Conservation (phyloP, 1,140 invertebrate genomes). For the Branchinecta lindahli region DNA sequence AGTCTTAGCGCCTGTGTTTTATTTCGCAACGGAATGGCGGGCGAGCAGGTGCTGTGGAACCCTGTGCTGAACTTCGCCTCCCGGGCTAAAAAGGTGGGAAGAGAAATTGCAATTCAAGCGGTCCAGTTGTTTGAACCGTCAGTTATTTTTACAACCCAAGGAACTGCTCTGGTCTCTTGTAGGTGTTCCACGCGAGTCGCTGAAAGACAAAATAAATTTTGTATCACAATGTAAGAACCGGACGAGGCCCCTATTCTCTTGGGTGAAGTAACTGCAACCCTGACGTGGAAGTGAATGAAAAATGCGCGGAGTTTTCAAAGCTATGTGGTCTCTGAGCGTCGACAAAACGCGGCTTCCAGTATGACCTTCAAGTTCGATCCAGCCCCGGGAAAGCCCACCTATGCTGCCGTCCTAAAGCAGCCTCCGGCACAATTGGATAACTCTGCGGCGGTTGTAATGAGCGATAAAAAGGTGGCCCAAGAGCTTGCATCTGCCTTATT, state of each 20-base stretch:
- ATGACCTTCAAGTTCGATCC: conserved; percentile 7
- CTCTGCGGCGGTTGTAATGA: too few relatives aligned
- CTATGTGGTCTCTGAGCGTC: neutral
- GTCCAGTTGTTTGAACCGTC: neutral
- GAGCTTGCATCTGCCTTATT: neutral
- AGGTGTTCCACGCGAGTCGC: neutral
- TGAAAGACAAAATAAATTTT: conserved; percentile 1
- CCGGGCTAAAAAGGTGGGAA: neutral
- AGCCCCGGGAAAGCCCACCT: neutral
- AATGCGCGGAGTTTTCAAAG: neutral
- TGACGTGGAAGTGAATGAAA: neutral
- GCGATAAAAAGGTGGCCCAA: too few relatives aligned
- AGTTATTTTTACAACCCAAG: conserved; percentile 1
- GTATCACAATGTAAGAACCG: neutral
- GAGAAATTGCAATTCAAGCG: neutral
- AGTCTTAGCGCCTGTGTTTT: too few relatives aligned
- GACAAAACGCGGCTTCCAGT: neutral
- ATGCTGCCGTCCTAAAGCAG: conserved; percentile 4
- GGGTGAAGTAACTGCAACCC: conserved; percentile 1
- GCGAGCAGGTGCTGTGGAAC: too few relatives aligned
- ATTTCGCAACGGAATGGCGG: too few relatives aligned
- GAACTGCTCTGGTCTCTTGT: conserved; percentile 4
- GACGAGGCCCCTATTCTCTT: conserved; percentile 3
- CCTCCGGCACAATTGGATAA: conserved; percentile 1
- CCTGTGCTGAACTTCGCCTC: conserved; percentile 4